Evolutionary conservation across 35 echinoderm and acorn worm species (phyloP), one percentile per base, ranked within the genome.

Genomic region (Patiria miniata): DNA sequence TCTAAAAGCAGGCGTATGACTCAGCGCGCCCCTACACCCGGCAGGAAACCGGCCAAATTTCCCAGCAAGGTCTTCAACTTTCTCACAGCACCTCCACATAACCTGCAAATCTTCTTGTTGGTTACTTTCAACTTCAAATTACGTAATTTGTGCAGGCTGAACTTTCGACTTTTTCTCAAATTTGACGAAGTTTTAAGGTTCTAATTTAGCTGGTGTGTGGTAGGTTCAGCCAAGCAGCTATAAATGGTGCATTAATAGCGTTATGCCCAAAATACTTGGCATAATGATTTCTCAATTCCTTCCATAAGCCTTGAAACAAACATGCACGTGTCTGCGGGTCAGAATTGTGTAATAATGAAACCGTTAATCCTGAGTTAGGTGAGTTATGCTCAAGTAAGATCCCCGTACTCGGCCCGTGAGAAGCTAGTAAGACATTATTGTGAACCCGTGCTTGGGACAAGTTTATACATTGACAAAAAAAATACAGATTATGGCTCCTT

Each of bases 61-160:
- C 65, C 21, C 65, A 23, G 65, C 65, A 73, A 73, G 65, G 65
- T 73, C 65, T 16, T 73, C 21, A 23, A 30, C 65, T 73, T 15
- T 73, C 29, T 73, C 65, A 73, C 65, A 23, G 65, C 65, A 73
- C 65, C 14, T 73, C 29, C 22, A 73, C 65, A n/a, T n/a, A n/a
- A n/a, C n/a, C n/a, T n/a, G n/a, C n/a, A n/a, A n/a, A n/a, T n/a
- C n/a, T n/a, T n/a, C n/a, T n/a, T 73, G 65, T 23, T 23, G 29
- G 65, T 18, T 10, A 28, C 29, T 73, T 30, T 73, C 17, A 26
- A 5, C 57, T 18, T 60, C 19, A n/a, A 60, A n/a, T 26, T 26
- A 18, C 28, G 57, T 21, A 5, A 1, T 18, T n/a, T 60, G 3
- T n/a, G 57, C 57, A 60, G 57, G 28, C 57, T n/a, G 28, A 26